These are phyloP conservation scores for Kryptolebias marmoratus DNA, from an alignment of 2,113 vertebrate genomes.

Conservation along the genomic window DNA sequence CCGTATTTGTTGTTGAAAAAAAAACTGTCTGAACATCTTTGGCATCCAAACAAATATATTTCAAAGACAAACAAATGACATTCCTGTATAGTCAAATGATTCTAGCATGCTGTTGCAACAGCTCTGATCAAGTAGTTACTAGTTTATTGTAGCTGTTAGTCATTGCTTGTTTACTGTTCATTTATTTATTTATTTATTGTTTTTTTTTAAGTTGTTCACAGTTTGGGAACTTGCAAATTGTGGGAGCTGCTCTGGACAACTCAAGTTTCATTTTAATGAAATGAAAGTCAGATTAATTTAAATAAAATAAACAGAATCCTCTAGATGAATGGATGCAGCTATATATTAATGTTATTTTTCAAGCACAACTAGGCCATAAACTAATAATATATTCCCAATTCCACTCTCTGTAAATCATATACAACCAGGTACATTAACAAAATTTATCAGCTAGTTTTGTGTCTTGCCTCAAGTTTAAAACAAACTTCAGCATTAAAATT, in stretches of 20 bases:
- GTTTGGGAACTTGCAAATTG: neutral
- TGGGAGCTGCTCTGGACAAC: slow-evolving; percentile 3
- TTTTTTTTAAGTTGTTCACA: neutral
- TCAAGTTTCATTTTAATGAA: neutral
- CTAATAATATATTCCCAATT: no score
- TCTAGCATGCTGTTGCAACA: neutral
- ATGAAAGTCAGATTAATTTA: neutral
- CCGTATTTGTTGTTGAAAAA: slow-evolving; percentile 3
- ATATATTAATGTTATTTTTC: neutral
- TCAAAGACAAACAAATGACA: neutral
- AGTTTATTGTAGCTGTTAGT: neutral
- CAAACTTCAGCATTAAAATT: slow-evolving; percentile 9
- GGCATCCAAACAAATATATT: slow-evolving; percentile 10
- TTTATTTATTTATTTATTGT: no score
- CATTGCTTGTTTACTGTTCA: neutral
- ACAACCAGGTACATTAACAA: neutral
- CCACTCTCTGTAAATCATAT: no score
- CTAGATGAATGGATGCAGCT: neutral
- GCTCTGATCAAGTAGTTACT: neutral
- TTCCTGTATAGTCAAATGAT: neutral
- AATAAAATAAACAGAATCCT: neutral
- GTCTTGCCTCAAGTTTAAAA: neutral
- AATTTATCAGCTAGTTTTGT: slow-evolving; percentile 1
- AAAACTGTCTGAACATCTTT: slow-evolving; percentile 11
- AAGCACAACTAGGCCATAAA: neutral